Percentiles rank a stretch among this genome's conserved stretches.
Evolutionary conservation across 30 jellyfish, hydroid and myxozoan species (phyloP).

Genomic region (Aurelia aurita): DNA sequence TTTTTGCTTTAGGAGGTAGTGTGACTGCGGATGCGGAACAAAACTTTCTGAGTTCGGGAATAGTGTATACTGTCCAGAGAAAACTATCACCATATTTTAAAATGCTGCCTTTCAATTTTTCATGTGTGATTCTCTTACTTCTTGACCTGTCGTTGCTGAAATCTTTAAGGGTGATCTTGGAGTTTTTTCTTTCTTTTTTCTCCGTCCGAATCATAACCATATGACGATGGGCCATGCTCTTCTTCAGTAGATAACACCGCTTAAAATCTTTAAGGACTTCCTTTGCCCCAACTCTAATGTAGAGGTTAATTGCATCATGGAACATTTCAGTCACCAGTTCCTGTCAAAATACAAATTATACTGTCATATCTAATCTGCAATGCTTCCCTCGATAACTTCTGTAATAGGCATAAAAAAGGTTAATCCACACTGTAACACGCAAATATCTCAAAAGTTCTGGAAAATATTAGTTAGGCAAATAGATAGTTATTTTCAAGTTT

Average conservation of each 20-base stretch:
- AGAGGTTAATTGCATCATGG: neutral
- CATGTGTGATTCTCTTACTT: neutral
- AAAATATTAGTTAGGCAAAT: too few species aligned
- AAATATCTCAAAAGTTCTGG: too few species aligned
- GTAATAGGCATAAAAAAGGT: too few species aligned
- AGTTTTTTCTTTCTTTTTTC: too few species aligned
- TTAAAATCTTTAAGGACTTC: constrained; percentile 16
- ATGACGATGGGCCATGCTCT: too few species aligned
- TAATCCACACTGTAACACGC: too few species aligned
- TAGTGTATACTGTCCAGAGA: constrained; percentile 26
- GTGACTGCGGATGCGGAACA: neutral
- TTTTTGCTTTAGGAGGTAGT: too few species aligned
- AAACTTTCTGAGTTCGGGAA: neutral
- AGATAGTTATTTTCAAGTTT: too few species aligned
- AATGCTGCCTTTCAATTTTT: constrained; percentile 8
- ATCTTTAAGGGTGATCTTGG: too few species aligned
- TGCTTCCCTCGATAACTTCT: too few species aligned
- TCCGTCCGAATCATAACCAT: too few species aligned
- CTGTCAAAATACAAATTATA: neutral
- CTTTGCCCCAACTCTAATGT: constrained; percentile 8
- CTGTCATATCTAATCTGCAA: too few species aligned
- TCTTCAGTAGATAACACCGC: neutral
- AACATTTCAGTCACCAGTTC: constrained; percentile 7
- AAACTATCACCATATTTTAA: neutral
- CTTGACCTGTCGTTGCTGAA: neutral